Percentiles rank a stretch among this genome's conserved stretches.
phyloP scores from a whole-genome alignment of 2,888 invertebrate species.

The Apodemia duryi region DNA sequence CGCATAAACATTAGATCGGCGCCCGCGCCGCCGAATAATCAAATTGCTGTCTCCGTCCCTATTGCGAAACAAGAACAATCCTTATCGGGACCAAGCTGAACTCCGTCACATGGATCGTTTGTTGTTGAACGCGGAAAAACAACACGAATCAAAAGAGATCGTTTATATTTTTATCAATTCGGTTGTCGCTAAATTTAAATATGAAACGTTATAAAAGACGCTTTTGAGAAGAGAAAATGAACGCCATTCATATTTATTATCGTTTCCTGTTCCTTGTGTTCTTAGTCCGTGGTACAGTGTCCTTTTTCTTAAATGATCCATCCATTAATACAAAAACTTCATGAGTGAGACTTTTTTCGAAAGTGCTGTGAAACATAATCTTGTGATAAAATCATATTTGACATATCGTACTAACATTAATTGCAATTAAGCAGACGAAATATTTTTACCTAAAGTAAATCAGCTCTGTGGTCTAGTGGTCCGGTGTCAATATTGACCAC shows the following conservation, averaged over 20 bases:
- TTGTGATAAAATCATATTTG: too few relatives aligned
- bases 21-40: conserved; percentile 34
- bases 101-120: conserved; percentile 3
- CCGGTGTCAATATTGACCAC: too few relatives aligned
- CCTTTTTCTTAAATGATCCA: too few relatives aligned
- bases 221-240: background rate
- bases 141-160: conserved; percentile 8
- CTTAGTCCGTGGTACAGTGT: too few relatives aligned
- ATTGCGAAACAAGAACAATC: conserved; percentile 20
- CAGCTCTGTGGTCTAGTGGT: too few relatives aligned
- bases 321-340: too few relatives aligned
- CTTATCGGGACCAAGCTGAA: conserved; percentile 17
- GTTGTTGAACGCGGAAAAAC: conserved; percentile 20
- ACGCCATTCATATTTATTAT: background rate
- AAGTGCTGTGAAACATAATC: too few relatives aligned
- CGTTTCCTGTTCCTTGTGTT: conserved; percentile 5
- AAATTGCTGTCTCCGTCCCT: conserved; percentile 17
- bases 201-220: conserved; percentile 1
- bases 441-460: too few relatives aligned
- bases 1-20: conserved; percentile 43
- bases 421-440: too few relatives aligned
- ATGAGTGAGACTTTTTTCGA: too few relatives aligned
- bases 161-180: conserved; percentile 8
- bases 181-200: background rate
- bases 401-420: too few relatives aligned